Evolutionary conservation across 2,888 invertebrate genomes (phyloP).

Genomic region (Odontothrips loti): DNA sequence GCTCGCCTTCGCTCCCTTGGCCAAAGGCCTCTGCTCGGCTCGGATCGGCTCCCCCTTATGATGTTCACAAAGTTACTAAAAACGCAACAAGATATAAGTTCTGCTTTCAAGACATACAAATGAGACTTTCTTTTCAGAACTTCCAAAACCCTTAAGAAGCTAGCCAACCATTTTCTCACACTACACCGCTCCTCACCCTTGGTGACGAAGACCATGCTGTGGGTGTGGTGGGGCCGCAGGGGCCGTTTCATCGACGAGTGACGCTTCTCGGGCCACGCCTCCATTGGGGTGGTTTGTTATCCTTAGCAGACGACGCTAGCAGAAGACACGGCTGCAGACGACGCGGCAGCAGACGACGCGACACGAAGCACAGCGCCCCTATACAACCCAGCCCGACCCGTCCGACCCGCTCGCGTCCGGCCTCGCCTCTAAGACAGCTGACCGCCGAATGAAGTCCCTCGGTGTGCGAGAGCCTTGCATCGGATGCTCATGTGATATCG

Average conservation of each 20-base stretch:
- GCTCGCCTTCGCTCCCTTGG: no score
- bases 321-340: not conserved
- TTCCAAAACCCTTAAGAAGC: no score
- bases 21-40: no score
- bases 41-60: no score
- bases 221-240: not conserved
- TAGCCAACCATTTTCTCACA: no score
- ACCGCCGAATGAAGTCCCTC: not conserved
- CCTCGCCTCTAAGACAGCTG: slow-evolving; percentile 8
- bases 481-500: not conserved
- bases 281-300: not conserved
- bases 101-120: no score
- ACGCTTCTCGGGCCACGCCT: slow-evolving; percentile 8
- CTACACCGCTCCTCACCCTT: not conserved
- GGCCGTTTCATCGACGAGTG: not conserved
- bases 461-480: not conserved
- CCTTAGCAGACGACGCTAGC: not conserved
- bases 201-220: slow-evolving; percentile 8
- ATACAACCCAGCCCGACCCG: no score
- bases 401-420: no score
- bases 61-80: no score
- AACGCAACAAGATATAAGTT: no score
- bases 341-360: not conserved
- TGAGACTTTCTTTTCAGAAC: no score
- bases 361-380: not conserved